Conservation (phyloP, 2,797 vertebrate species). For the Brachyalestes nurse region DNA sequence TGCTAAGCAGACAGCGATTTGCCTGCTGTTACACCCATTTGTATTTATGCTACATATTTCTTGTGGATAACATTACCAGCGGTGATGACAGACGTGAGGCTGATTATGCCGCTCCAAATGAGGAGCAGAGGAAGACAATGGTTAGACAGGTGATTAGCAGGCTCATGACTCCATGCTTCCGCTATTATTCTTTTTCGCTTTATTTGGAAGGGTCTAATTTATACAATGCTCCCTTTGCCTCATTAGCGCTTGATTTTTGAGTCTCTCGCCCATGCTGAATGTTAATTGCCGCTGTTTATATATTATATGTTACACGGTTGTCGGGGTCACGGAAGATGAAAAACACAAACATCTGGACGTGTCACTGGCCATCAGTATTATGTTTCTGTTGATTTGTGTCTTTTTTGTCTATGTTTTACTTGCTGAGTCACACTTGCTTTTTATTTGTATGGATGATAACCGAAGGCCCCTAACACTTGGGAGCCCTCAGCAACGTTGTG, state of each 20-base stretch:
- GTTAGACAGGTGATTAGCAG: slow-evolving; percentile 29
- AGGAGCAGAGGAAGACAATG: slow-evolving; percentile 19
- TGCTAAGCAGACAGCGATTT: slow-evolving; percentile 33
- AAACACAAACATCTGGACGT: neutral
- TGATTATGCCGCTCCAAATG: slow-evolving; percentile 13
- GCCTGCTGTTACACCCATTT: slow-evolving; percentile 29
- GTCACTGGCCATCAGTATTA: neutral
- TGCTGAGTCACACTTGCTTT: too few species aligned
- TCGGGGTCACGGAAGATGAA: neutral
- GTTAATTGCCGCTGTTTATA: slow-evolving; percentile 8
- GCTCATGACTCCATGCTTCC: neutral
- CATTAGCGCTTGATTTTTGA: slow-evolving; percentile 25
- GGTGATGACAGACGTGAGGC: slow-evolving; percentile 2
- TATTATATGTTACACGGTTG: neutral
- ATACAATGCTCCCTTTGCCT: slow-evolving; percentile 7
- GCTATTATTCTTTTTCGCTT: slow-evolving; percentile 21
- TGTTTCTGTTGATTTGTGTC: neutral
- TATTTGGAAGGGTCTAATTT: slow-evolving; percentile 14
- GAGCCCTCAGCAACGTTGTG: too few species aligned
- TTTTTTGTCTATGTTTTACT: too few species aligned
- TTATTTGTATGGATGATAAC: too few species aligned
- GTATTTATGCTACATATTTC: slow-evolving; percentile 17
- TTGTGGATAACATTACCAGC: neutral
- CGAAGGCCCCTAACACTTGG: neutral
- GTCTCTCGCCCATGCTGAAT: slow-evolving; percentile 6